A percentile compares a stretch with the other conserved stretches of the same genome.
Conservation (phyloP, 2,113 vertebrate genomes). For the Pipa parva region DNA sequence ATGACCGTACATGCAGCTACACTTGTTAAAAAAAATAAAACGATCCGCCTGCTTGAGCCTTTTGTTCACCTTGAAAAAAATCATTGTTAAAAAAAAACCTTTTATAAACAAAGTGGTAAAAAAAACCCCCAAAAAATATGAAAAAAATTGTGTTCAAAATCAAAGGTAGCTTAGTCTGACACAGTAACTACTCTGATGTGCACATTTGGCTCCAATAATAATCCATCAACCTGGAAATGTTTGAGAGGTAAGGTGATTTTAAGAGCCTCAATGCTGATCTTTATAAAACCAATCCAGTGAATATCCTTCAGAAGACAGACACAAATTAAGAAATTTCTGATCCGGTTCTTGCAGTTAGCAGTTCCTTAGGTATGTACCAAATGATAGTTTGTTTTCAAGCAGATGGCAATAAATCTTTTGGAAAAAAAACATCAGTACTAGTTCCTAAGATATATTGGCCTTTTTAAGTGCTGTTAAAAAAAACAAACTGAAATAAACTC, state of each 20-base stretch:
- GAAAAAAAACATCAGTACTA: background rate
- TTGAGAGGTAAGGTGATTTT: conserved; percentile 19
- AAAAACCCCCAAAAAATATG: too few relatives aligned
- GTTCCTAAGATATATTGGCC: too few relatives aligned
- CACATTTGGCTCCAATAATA: conserved; percentile 34
- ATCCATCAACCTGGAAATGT: conserved; percentile 26
- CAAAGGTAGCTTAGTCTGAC: background rate
- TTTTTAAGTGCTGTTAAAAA: too few relatives aligned
- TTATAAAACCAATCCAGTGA: conserved; percentile 20
- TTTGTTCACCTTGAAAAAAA: too few relatives aligned
- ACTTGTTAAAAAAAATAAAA: too few relatives aligned
- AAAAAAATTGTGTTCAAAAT: too few relatives aligned
- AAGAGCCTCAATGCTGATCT: conserved; percentile 19
- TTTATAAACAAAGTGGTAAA: too few relatives aligned
- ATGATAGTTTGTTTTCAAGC: conserved; percentile 19
- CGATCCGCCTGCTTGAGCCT: too few relatives aligned
- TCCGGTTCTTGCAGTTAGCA: conserved; percentile 38
- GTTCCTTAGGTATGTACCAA: conserved; percentile 25
- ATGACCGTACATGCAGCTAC: too few relatives aligned
- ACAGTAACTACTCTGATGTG: background rate
- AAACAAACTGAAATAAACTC: too few relatives aligned
- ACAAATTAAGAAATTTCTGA: conserved; percentile 12
- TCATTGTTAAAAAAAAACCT: too few relatives aligned
- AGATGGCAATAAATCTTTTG: conserved; percentile 20
- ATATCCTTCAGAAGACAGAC: conserved; percentile 29